Base-by-base conservation (phyloP, 2,888 invertebrate genomes). In the Linyphia triangularis region DNA sequence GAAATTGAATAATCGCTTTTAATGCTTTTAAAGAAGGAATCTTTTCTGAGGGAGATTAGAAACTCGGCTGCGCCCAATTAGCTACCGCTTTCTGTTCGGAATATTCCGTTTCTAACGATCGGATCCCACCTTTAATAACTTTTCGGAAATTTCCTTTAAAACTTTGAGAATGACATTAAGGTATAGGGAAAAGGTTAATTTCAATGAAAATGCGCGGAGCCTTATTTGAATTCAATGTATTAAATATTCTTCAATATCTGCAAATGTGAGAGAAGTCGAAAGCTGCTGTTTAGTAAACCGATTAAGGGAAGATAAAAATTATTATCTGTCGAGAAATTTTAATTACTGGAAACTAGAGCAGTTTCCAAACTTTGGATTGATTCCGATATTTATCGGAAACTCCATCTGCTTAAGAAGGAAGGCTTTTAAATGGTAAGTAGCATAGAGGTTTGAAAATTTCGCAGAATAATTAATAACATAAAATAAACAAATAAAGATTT, bases 1-100 rank as follows among this genome's bases (percentile, higher is more conserved):
- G 33, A 40, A 82, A 72, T 82, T 82, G 69, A 82, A 51, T 82
- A 82, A 82, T 82, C 61, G 40, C 82, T 69, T 72, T 59, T 72
- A 33, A 72, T 72, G 72, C 63, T 69, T 69, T 82, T 82, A 82
- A 72, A 69, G 72, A 72, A 72, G 26, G 61, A 10, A 43, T 59
- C 61, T 37, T 51, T 61, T 26, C 28, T n/a, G n/a, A 51, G 40
- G n/a, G 59, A 81, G 70, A 82, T 72, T 70, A 72, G 57, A 82
- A 57, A 30, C 33, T 59, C 63, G n/a, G 16, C 51, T 22, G 24
- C 43, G 70, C 40, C 72, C 72, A 82, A 84, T 84, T 84, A 84
- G 73, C 75, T 67, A 19, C 40, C 13, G 22, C 37, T 19, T 57
- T 40, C 69, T 3, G 81, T 26, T 81, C 37, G 19, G 22, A 82